phyloP scores from a whole-genome alignment of 2,888 invertebrate genomes.

The Epiblema foenella region DNA sequence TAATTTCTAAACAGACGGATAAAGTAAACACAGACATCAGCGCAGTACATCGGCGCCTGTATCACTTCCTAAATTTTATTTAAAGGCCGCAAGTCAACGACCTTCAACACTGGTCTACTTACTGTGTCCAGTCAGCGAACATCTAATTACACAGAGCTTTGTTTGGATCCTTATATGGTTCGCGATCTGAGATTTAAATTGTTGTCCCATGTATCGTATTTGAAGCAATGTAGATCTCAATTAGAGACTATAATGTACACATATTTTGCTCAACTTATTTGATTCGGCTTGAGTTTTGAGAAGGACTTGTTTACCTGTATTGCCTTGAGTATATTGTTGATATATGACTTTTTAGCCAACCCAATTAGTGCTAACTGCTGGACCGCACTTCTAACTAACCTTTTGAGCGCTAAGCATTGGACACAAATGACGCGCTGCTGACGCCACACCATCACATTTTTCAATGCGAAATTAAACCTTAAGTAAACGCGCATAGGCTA shows the following conservation, averaged over 20 bases:
- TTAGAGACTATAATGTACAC: background rate
- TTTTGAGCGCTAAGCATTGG: too few species aligned
- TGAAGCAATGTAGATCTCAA: background rate
- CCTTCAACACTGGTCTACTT: constrained; percentile 52
- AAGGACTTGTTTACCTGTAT: background rate
- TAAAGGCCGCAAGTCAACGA: constrained; percentile 66
- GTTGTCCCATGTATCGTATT: background rate
- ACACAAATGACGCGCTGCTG: too few species aligned
- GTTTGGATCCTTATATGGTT: constrained; percentile 47
- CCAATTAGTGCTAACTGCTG: background rate
- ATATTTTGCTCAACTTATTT: background rate
- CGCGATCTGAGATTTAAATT: background rate
- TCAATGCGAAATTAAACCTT: too few species aligned
- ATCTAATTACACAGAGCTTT: constrained; percentile 43
- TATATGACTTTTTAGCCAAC: background rate
- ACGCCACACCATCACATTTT: too few species aligned
- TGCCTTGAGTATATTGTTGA: background rate
- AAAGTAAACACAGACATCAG: constrained; percentile 67
- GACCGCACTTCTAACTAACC: background rate
- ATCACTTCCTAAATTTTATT: constrained; percentile 70
- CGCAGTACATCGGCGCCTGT: constrained; percentile 57
- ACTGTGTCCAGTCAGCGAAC: constrained; percentile 10
- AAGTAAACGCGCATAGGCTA: too few species aligned
- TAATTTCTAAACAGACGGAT: constrained; percentile 63
- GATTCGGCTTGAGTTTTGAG: background rate